Base-by-base conservation (phyloP, 2,113 vertebrate species). In the Muntiacus reevesi region DNA sequence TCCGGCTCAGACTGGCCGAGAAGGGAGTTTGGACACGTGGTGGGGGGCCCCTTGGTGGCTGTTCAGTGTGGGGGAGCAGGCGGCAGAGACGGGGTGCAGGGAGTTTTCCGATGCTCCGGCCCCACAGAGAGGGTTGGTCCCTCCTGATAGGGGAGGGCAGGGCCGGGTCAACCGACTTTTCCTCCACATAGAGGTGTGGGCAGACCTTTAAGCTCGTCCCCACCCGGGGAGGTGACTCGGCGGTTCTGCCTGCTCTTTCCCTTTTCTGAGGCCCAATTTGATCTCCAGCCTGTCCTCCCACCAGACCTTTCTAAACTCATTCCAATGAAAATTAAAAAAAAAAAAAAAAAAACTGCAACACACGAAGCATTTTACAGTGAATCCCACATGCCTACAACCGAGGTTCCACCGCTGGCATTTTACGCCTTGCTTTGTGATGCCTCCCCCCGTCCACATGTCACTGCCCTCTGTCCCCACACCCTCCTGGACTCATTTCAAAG, bases 1-100 rank as follows among this genome's bases (percentile, higher is more conserved):
- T 3, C 12, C 2, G 3, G 36, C 57, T 55, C 71, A 16, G 27
- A 5, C 2, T 1, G 23, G 50, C 71, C 2, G 71, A 64, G 62
- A 25, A 11, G 62, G 45, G 50, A 71, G 30, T 12, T 21, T 54
- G 52, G 40, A 9, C 16, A 0, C 0, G 0, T 27, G 27, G 2
- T 6, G 19, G 2, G 8, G 23, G 81, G 50, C 2, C 7, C 59
- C 54, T 2, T 21, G 45, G 78, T 40, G 25, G 15, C 10, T 15
- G 16, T 25, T 84, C 12, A 14, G 12, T 6, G 13, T 4, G n/a
- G 71, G 14, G 0, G 50, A n/a, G 33, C 4, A 1, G 62, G 92
- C 0, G 8, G 17, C 14, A 5, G 14, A 19, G 6, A 12, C 67
- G 1, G 45, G 36, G 27, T 12, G 9, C 43, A 9, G n/a, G n/a